Evolutionary conservation across 2,888 invertebrate species (phyloP).

Genomic region (Halictus ligatus): DNA sequence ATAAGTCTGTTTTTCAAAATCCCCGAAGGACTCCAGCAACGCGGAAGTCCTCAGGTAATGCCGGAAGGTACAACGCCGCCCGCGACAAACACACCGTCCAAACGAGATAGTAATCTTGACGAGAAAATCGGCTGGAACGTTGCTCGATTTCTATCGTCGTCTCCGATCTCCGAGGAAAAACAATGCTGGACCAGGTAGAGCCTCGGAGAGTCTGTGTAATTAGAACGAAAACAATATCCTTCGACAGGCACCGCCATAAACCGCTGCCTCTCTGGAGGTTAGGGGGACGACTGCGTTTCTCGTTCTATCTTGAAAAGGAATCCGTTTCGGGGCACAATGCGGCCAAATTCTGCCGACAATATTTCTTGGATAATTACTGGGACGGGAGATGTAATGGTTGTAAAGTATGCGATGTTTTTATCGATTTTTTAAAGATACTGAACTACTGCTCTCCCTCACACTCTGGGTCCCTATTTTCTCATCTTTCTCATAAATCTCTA

Average conservation of each 20-base stretch:
- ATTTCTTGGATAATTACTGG: background rate
- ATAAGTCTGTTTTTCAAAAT: conserved; percentile 9
- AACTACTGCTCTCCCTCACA: no score
- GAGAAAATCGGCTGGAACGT: conserved; percentile 18
- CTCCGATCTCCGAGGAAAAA: conserved; percentile 14
- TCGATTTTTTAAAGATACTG: background rate
- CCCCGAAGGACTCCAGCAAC: background rate
- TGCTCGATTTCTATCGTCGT: conserved; percentile 19
- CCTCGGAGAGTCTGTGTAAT: conserved; percentile 6
- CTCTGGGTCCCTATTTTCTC: no score
- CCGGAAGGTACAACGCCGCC: background rate
- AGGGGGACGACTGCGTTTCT: background rate
- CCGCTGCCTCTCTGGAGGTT: background rate
- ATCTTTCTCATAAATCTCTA: no score
- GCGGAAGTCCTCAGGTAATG: conserved; percentile 1
- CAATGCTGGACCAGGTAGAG: conserved; percentile 3
- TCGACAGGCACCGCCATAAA: conserved; percentile 13
- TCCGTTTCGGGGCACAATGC: background rate
- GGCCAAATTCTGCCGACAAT: background rate
- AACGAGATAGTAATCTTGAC: conserved; percentile 6
- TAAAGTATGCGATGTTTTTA: background rate
- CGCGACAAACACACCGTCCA: conserved; percentile 3
- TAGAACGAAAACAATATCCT: conserved; percentile 18
- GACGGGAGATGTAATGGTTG: background rate
- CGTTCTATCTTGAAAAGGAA: background rate